Evolutionary conservation across 2,888 invertebrate genomes (phyloP).

Genomic region (Aspidapion aeneum): DNA sequence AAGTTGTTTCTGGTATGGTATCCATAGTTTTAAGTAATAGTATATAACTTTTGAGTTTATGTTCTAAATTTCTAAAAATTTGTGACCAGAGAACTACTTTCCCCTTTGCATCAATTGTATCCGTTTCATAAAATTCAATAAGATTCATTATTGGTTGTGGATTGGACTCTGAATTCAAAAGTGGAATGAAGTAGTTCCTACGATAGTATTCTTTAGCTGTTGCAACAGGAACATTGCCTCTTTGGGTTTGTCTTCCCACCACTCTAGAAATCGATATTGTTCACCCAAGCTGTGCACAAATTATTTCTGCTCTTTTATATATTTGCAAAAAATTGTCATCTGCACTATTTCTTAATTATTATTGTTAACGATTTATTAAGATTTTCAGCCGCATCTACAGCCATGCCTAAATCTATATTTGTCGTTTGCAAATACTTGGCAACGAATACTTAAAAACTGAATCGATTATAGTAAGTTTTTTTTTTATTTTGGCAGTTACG

Average conservation of each 20-base stretch:
- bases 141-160: not conserved
- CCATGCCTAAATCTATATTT: not conserved
- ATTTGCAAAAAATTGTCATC: too few relatives aligned
- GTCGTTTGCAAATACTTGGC: not conserved
- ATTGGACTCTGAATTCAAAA: not conserved
- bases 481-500: too few relatives aligned
- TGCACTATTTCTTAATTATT: not conserved
- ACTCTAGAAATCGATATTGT: not conserved
- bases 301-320: not conserved
- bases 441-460: not conserved
- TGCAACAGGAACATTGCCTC: not conserved
- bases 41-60: not conserved
- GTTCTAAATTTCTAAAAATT: not conserved
- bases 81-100: not conserved
- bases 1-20: slow-evolving; percentile 12
- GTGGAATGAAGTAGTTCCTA: not conserved
- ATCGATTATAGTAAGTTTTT: too few relatives aligned
- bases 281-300: not conserved
- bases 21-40: not conserved
- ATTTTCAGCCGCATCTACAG: not conserved
- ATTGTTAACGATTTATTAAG: not conserved
- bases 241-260: not conserved
- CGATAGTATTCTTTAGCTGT: too few relatives aligned
- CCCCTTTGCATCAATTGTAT: not conserved
- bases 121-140: too few relatives aligned